Base-by-base conservation (phyloP, 1,140 invertebrate genomes). In the Bradynema listronoti region DNA sequence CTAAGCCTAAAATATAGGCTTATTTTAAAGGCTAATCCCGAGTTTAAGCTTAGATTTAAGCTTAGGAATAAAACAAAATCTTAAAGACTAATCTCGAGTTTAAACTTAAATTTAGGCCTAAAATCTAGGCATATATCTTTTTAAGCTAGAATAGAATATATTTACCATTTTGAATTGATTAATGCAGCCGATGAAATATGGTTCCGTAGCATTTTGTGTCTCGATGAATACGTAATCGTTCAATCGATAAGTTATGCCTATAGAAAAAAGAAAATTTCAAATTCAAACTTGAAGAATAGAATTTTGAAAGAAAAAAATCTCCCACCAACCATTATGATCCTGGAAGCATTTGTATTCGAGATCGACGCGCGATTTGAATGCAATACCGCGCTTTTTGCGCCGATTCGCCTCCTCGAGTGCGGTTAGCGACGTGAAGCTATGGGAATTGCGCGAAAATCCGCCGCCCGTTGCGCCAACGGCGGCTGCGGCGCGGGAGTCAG, bases 181-280 rank as follows among this genome's bases (percentile, higher is more conserved):
- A 34, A 63, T 42, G 22, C 25, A 52, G 22, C 61, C 61, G 41
- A 63, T 46, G 9, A 63, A 25, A 33, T 54, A 63, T 33, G 61
- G 63, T 16, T 63, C 61, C 22, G 50, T 39, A 27, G 24, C 49
- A 27, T 42, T n/a, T 19, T 24, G 25, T 27, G 39, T 56, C 11
- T 63, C 61, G 39, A 63, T 49, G 57, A 65, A 63, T 22, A 63
- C 61, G 27, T 63, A 61, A 22, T 63, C 61, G 6, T 61, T 61
- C 4, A 27, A 32, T 7, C 62, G 63, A 45, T 63, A 63, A 41
- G 45, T 30, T 29, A 45, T 27, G 25, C 59, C 47, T 50, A 27
- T 3, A 50, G 7, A 47, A 9, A 11, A 39, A 11, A 11, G 11
- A 19, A 19, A 11, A 39, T 39, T 11, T 39, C 36, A 11, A 19